These are phyloP conservation scores for Drosophila pseudotakahashii DNA, from an alignment of 2,888 invertebrate genomes.

Conservation along the genomic window DNA sequence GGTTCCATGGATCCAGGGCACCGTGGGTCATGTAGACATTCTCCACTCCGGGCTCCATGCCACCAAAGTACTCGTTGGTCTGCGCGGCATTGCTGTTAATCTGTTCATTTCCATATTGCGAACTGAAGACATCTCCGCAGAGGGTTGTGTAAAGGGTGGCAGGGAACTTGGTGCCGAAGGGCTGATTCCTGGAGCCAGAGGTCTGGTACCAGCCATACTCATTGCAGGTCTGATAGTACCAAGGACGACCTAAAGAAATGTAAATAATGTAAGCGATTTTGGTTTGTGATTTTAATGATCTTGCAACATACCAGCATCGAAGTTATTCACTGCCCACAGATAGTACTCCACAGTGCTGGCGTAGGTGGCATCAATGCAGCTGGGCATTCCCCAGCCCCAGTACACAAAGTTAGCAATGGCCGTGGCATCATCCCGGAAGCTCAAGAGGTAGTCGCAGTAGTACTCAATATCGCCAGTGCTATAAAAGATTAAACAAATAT, in stretches of 20 bases:
- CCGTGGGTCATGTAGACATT: conserved; percentile 86
- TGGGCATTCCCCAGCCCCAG: conserved; percentile 35
- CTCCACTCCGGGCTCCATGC: conserved; percentile 83
- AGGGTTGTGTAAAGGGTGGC: conserved; percentile 69
- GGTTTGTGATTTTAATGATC: not conserved
- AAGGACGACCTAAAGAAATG: conserved; percentile 87
- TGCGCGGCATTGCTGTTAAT: conserved; percentile 65
- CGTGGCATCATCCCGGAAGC: conserved; percentile 65
- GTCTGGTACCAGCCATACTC: conserved; percentile 94
- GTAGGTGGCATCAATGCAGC: conserved; percentile 73
- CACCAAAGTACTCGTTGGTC: conserved; percentile 85
- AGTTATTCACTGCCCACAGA: conserved; percentile 46
- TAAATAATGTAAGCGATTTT: too few species aligned
- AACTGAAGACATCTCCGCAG: conserved; percentile 78
- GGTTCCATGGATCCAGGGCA: conserved; percentile 86
- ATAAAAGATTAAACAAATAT: too few species aligned
- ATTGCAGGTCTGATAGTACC: conserved; percentile 94
- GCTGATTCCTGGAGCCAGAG: conserved; percentile 86
- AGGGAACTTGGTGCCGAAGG: conserved; percentile 84
- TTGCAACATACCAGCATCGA: conserved; percentile 61
- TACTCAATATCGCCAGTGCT: conserved; percentile 32
- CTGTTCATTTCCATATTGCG: conserved; percentile 59
- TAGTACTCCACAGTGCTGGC: conserved; percentile 60
- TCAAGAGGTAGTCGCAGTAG: conserved; percentile 66
- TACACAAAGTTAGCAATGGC: conserved; percentile 74